Evolutionary conservation across 2,797 vertebrate genomes (phyloP), one percentile per base, ranked within the genome.

Genomic region (Hypotaenidia philippensis): DNA sequence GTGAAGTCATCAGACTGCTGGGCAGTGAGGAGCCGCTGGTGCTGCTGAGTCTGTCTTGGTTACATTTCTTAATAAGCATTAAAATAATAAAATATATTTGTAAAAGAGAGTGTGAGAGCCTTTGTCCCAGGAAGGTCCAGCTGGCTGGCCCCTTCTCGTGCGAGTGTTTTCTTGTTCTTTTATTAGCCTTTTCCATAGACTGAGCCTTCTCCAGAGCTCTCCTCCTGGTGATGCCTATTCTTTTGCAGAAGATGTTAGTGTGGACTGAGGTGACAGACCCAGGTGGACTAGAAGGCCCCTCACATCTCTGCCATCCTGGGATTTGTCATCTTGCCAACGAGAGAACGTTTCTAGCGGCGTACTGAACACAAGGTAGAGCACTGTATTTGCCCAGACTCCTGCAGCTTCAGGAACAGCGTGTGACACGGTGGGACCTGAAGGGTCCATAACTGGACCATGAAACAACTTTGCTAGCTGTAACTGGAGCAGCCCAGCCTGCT

Each of bases 81-180:
- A 94, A 96, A 94, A 95, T 96, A 97, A 96, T 96, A 97, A 97
- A 95, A 94, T 97, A 96, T 96, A 90, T 97, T 96, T 97, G 77
- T 96, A 97, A 90, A 95, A 96, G 70, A 64, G 34, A 74, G 94
- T 12, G 74, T 80, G 80, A 82, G 93, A 79, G 68, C 65, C 86
- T 97, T 82, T 95, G 83, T 96, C 40, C 60, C 31, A 50, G 93
- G 74, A 83, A 84, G 80, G 60, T 81, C 63, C 0, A 0, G 13
- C 77, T 77, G 55, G 21, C 44, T 55, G 25, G 44, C 18, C n/a
- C 19, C 52, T 61, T 31, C n/a, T 12, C 57, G 36, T 91, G 44
- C 76, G 63, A 57, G 49, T 32, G 7, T 63, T 77, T 76, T 78
- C 52, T 69, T 81, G 79, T 38, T 32, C 25, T 27, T 68, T 78